These are phyloP conservation scores for Callorhinus ursinus DNA, from an alignment of 2,113 vertebrate genomes.

Conservation along the genomic window DNA sequence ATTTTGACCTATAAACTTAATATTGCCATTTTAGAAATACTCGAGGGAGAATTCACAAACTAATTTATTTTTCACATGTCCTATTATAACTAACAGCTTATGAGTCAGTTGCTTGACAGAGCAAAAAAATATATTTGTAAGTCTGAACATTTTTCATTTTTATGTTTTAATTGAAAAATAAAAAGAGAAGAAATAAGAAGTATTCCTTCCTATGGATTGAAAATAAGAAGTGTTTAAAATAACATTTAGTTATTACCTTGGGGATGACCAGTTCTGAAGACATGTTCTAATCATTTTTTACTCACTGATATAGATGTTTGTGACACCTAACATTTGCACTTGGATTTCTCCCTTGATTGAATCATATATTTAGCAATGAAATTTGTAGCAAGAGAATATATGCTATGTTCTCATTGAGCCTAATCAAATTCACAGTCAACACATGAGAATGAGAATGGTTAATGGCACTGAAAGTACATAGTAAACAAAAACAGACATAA, in stretches of 20 bases:
- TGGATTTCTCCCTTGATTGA: neutral
- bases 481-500: neutral
- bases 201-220: neutral
- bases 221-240: constrained; percentile 50
- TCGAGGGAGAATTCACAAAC: neutral
- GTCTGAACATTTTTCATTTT: constrained; percentile 49
- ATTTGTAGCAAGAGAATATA: neutral
- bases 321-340: neutral
- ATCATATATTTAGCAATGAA: neutral
- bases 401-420: neutral
- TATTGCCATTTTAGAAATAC: constrained; percentile 52
- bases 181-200: neutral
- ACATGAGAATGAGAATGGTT: neutral
- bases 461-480: neutral
- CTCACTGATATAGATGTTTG: neutral
- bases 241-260: constrained; percentile 48
- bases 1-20: constrained; percentile 57
- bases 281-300: neutral
- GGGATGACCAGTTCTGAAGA: neutral
- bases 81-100: constrained; percentile 35
- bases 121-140: constrained; percentile 48
- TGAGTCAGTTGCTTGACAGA: constrained; percentile 25
- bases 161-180: constrained; percentile 52
- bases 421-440: neutral
- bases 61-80: constrained; percentile 70